Percentiles rank a stretch among this genome's conserved stretches.
Evolutionary conservation across 2,113 vertebrate genomes (phyloP).

Genomic region (Rutilus rutilus): DNA sequence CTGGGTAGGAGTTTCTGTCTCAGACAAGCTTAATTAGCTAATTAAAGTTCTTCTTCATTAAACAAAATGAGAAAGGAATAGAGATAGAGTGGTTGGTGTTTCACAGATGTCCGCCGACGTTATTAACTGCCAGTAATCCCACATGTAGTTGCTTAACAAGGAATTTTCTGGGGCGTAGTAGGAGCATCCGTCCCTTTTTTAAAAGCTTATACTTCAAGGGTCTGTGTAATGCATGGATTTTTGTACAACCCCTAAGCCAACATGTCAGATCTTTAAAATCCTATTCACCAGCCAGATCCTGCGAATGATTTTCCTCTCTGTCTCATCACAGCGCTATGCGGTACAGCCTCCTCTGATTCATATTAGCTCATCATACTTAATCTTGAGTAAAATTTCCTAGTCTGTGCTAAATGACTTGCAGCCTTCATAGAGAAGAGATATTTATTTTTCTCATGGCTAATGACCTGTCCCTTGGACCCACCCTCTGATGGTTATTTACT

Average conservation of each 20-base stretch:
- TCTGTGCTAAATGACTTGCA: slow-evolving; percentile 99
- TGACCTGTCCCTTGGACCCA: slow-evolving; percentile 99
- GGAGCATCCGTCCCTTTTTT: not conserved
- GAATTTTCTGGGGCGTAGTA: slow-evolving; percentile 12
- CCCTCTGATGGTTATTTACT: slow-evolving; percentile 99
- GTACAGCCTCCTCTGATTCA: slow-evolving; percentile 93
- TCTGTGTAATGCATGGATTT: not conserved
- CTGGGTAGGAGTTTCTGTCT: slow-evolving; percentile 34
- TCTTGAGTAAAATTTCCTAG: slow-evolving; percentile 99
- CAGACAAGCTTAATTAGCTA: slow-evolving; percentile 52
- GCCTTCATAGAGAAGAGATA: slow-evolving; percentile 97
- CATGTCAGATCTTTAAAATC: slow-evolving; percentile 83
- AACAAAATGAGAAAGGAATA: not conserved
- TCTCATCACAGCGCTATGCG: slow-evolving; percentile 83
- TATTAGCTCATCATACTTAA: slow-evolving; percentile 99
- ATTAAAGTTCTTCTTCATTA: slow-evolving; percentile 48
- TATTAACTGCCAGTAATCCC: slow-evolving; percentile 20
- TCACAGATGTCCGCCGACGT: slow-evolving; percentile 41
- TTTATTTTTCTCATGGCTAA: slow-evolving; percentile 99
- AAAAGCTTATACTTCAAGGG: not conserved
- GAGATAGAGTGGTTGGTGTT: slow-evolving; percentile 18
- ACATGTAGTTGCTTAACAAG: not conserved
- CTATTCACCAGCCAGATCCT: slow-evolving; percentile 84
- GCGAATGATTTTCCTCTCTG: slow-evolving; percentile 87
- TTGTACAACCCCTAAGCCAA: slow-evolving; percentile 59